Conservation (phyloP, 2,797 vertebrate genomes). For the Gephyroberyx darwinii region DNA sequence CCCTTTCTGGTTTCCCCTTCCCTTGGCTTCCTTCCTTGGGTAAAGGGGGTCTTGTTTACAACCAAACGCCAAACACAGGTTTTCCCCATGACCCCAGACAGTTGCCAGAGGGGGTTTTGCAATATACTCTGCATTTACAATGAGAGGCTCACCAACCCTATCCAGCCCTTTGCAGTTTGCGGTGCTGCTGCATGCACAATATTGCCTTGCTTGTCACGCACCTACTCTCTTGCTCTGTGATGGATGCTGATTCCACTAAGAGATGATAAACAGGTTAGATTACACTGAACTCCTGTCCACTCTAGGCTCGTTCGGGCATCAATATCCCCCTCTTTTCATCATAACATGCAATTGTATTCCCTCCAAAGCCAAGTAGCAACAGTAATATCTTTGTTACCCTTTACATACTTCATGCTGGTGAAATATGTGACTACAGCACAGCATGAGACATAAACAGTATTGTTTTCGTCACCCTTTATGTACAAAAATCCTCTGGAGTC, state of each 20-base stretch:
- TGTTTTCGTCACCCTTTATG: constrained; percentile 28
- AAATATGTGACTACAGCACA: constrained; percentile 41
- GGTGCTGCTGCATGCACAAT: constrained; percentile 27
- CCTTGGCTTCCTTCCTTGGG: constrained; percentile 30
- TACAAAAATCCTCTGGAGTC: constrained; percentile 24
- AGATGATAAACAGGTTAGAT: constrained; percentile 67
- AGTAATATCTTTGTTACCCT: constrained; percentile 53
- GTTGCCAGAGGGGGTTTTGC: constrained; percentile 54
- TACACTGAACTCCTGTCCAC: constrained; percentile 48
- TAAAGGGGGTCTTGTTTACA: constrained; percentile 59
- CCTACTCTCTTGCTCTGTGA: constrained; percentile 41
- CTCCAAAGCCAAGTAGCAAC: constrained; percentile 37
- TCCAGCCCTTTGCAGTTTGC: constrained; percentile 34
- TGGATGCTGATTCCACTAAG: constrained; percentile 57
- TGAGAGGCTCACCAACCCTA: constrained; percentile 36
- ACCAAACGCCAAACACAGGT: constrained; percentile 63
- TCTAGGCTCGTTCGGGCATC: constrained; percentile 31
- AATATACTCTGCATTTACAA: constrained; percentile 58
- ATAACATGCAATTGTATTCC: constrained; percentile 30
- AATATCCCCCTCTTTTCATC: constrained; percentile 50
- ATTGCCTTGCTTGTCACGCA: constrained; percentile 52
- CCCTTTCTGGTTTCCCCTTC: constrained; percentile 26
- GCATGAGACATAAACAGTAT: constrained; percentile 25
- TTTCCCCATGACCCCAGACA: constrained; percentile 53
- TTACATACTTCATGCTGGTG: constrained; percentile 43